These are phyloP conservation scores for Sanderia malayensis DNA, from an alignment of 30 jellyfish, hydroid and myxozoan genomes.

Conservation along the genomic window DNA sequence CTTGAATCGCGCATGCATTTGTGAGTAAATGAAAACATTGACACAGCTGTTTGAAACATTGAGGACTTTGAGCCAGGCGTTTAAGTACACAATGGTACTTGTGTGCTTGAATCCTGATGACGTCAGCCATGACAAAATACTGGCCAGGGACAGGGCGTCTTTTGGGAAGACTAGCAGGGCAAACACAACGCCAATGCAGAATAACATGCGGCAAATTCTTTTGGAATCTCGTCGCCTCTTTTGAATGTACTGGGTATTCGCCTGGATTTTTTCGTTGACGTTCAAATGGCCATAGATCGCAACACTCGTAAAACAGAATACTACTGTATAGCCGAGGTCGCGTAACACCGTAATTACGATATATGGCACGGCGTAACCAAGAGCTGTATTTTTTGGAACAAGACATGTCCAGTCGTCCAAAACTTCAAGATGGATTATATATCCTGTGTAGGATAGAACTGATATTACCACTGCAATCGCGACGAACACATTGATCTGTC, in stretches of 20 bases:
- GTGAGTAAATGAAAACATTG: conserved; percentile 84
- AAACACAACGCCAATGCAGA: conserved; percentile 64
- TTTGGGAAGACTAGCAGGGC: conserved; percentile 74
- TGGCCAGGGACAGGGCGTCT: conserved; percentile 52
- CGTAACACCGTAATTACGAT: conserved; percentile 3
- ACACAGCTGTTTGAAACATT: conserved; percentile 90
- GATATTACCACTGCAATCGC: conserved; percentile 19
- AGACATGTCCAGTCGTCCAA: conserved; percentile 10
- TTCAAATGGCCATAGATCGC: conserved; percentile 4
- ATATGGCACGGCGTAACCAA: conserved; percentile 10
- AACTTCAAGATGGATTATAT: conserved; percentile 7
- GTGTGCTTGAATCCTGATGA: conserved; percentile 50
- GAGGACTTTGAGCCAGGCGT: conserved; percentile 79
- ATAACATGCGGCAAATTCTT: conserved; percentile 39
- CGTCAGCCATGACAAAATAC: conserved; percentile 60
- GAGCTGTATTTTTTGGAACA: not conserved
- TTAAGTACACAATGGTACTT: conserved; percentile 5
- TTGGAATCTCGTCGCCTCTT: conserved; percentile 41
- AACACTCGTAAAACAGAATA: conserved; percentile 28
- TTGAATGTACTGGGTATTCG: not conserved
- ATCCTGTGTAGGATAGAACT: not conserved
- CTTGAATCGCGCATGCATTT: conserved; percentile 67
- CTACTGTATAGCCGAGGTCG: conserved; percentile 14
- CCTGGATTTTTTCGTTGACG: not conserved
- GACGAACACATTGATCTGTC: conserved; percentile 1